Evolutionary conservation across 2,888 invertebrate genomes (phyloP).

Genomic region (Tetragonula carbonaria): DNA sequence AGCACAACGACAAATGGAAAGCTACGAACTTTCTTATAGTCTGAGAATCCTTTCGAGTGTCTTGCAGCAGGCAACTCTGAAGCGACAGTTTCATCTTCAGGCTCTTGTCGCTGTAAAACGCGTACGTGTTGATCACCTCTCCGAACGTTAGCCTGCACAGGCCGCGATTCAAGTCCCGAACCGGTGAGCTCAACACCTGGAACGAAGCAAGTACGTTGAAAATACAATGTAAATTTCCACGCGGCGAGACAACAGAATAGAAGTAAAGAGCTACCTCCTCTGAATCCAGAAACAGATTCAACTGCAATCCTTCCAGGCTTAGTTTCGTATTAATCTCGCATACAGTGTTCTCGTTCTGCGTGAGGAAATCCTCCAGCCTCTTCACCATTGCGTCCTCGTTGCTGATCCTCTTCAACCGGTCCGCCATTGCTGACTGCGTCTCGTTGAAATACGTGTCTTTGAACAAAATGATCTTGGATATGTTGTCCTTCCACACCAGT

Average conservation of each 20-base stretch:
- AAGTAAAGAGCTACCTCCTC: slow-evolving; percentile 86
- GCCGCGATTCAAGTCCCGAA: slow-evolving; percentile 89
- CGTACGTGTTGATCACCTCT: slow-evolving; percentile 87
- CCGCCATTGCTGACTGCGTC: slow-evolving; percentile 15
- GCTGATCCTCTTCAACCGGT: not conserved
- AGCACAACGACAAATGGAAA: not conserved
- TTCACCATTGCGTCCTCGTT: slow-evolving; percentile 86
- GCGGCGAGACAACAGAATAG: not conserved
- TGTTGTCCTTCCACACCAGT: slow-evolving; percentile 90
- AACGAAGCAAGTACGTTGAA: not conserved
- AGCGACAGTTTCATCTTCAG: slow-evolving; percentile 89
- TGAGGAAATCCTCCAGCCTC: slow-evolving; percentile 90
- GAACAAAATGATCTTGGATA: slow-evolving; percentile 83
- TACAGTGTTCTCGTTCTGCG: slow-evolving; percentile 86
- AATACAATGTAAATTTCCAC: slow-evolving; percentile 6
- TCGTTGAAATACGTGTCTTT: slow-evolving; percentile 73
- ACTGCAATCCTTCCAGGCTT: slow-evolving; percentile 88
- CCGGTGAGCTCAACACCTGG: slow-evolving; percentile 88
- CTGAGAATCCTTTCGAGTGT: slow-evolving; percentile 89
- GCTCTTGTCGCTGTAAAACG: slow-evolving; percentile 89
- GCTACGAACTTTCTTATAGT: slow-evolving; percentile 86
- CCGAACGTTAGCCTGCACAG: slow-evolving; percentile 89
- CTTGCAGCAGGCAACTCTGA: slow-evolving; percentile 89
- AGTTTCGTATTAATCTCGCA: slow-evolving; percentile 84
- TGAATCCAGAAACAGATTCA: slow-evolving; percentile 90